Conservation (phyloP, 1,140 invertebrate genomes). For the Musca domestica region DNA sequence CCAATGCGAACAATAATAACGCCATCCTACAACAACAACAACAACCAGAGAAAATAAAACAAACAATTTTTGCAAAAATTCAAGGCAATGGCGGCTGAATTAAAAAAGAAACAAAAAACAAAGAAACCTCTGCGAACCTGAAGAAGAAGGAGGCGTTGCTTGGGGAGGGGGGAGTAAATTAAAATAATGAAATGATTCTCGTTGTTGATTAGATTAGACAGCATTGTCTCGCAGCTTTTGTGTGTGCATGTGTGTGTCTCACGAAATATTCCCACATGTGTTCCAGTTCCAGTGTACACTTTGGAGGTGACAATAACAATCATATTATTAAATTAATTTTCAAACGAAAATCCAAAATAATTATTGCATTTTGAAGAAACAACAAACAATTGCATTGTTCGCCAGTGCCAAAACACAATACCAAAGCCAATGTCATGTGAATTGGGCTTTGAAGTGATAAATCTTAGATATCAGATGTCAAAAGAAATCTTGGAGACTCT, state of each 20-base stretch:
- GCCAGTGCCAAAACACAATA: not conserved
- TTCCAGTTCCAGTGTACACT: conserved; percentile 26
- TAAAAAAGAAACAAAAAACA: not conserved
- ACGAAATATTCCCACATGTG: conserved; percentile 27
- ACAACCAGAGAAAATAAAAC: no score
- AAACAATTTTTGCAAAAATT: no score
- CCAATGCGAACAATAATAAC: no score
- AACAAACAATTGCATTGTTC: conserved; percentile 7
- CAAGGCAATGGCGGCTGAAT: not conserved
- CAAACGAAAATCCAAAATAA: not conserved
- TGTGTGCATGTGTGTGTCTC: not conserved
- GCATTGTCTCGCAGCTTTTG: not conserved
- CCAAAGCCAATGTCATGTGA: conserved; percentile 29
- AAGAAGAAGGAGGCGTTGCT: not conserved
- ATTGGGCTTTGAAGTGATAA: conserved; percentile 13
- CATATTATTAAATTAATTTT: conserved; percentile 17
- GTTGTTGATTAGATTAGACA: not conserved
- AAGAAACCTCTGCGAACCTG: not conserved
- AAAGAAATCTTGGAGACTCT: no score
- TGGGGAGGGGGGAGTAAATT: not conserved
- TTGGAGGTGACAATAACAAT: conserved; percentile 15
- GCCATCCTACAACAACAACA: no score
- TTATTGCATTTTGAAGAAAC: conserved; percentile 16
- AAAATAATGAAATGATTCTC: conserved; percentile 2
- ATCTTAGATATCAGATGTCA: no score